Evolutionary conservation across 2,797 vertebrate genomes (phyloP), one percentile per base, ranked within the genome.

Genomic region (Cyclopterus lumpus): DNA sequence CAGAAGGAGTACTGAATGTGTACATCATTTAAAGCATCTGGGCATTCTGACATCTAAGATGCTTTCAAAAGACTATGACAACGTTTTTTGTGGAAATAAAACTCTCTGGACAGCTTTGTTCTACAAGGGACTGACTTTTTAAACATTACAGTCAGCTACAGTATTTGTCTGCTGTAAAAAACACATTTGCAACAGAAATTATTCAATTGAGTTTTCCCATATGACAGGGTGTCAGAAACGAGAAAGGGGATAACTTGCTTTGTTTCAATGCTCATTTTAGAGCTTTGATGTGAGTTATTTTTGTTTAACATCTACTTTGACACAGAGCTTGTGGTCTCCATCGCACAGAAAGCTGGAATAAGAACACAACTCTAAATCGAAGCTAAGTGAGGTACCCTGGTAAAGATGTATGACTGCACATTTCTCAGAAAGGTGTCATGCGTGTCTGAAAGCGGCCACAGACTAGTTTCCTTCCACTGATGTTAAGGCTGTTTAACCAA

Each of bases 181-280:
- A 66, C 14, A 57, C 6, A 34, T 10, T 71, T 66, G 11, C 42
- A 65, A 66, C 22, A 72, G 63, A 44, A n/a, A 8, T 22, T 30
- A 60, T 49, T 69, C 28, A 1, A 46, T 71, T 40, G 12, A 9
- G 11, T 60, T 40, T 20, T 30, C 44, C 48, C 30, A 30, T 32
- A 30, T 30, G 26, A 38, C 55, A 24, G 24, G 15, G 22, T 53
- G 44, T 67, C 22, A 2, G 3, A n/a, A 49, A 49, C 18, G 1
- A 61, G 36, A 48, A 61, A 54, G 48, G 18, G 12, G 28, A 63
- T 67, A 36, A 46, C n/a, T 34, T 24, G 18, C 44, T 42, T 38
- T 36, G 12, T 57, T 71, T 5, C 24, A 67, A 40, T 11, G 22
- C 62, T 67, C 5, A 42, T 51, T 57, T 72, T 11, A 15, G 36